phyloP scores from a whole-genome alignment of 2,888 invertebrate species.

The Aspidapion aeneum region DNA sequence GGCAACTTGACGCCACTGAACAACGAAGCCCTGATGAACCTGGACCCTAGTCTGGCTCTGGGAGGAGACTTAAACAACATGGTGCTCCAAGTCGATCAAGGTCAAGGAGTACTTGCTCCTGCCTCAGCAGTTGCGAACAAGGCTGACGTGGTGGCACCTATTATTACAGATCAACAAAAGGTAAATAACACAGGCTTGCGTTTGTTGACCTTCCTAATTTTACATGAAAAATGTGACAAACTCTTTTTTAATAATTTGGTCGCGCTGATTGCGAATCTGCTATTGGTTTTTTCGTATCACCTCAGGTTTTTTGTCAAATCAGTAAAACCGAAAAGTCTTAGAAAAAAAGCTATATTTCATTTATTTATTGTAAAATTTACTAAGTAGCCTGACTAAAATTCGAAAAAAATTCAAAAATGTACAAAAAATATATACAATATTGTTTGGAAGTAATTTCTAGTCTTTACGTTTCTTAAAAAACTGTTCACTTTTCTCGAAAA shows the following conservation, averaged over 20 bases:
- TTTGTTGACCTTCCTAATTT: not conserved
- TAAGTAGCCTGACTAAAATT: not conserved
- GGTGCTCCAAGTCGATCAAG: constrained; percentile 53
- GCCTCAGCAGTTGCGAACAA: not conserved
- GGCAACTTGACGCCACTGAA: constrained; percentile 69
- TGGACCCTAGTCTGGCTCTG: constrained; percentile 51
- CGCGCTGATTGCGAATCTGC: not conserved
- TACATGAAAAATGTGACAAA: not conserved
- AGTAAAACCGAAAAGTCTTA: not conserved
- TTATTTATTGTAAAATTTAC: not conserved
- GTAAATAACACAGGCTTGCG: not conserved
- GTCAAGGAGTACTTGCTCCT: constrained; percentile 22
- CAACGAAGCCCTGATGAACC: constrained; percentile 61
- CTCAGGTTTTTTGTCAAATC: not conserved
- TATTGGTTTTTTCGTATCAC: not conserved
- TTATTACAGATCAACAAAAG: constrained; percentile 1
- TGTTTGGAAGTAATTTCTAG: not conserved
- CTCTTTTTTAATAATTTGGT: not conserved
- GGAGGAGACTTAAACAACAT: constrained; percentile 52
- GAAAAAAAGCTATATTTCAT: not conserved
- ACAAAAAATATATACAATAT: not conserved
- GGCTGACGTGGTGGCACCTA: not conserved
- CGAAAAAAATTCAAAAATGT: not conserved
- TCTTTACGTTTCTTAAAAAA: not conserved
- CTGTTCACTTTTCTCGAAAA: not conserved